Percentiles rank a stretch among this genome's conserved stretches.
Conservation (phyloP, 2,113 vertebrate species). For the Odocoileus hemionus region DNA sequence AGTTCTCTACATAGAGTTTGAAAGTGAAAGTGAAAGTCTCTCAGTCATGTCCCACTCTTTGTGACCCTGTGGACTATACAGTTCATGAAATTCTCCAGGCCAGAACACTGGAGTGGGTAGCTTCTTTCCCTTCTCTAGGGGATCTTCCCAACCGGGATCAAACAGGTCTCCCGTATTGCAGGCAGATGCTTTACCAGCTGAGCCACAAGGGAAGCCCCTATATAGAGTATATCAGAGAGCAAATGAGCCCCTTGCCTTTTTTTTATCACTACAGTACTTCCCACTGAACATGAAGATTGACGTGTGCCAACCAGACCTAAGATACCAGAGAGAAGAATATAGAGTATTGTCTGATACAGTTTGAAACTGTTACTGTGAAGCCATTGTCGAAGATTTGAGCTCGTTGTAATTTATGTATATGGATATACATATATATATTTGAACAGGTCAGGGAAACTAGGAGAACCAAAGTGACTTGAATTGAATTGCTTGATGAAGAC, state of each 20-base stretch:
- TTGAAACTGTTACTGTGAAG: not conserved
- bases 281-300: not conserved
- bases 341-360: not conserved
- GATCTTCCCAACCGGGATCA: not conserved
- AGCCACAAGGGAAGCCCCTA: not conserved
- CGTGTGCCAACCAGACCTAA: not conserved
- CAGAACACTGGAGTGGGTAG: not conserved
- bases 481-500: not conserved
- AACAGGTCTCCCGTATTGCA: not conserved
- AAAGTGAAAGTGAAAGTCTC: not conserved
- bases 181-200: not conserved
- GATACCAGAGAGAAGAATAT: not conserved
- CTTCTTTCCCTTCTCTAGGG: not conserved
- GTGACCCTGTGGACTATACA: not conserved
- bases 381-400: not conserved
- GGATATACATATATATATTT: not conserved
- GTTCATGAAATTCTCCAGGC: not conserved
- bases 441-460: not conserved
- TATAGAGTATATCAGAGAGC: slow-evolving; percentile 5
- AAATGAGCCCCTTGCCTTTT: slow-evolving; percentile 38
- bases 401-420: not conserved
- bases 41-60: not conserved
- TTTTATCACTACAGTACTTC: not conserved
- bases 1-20: slow-evolving; percentile 55
- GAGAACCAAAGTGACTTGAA: not conserved